Evolutionary conservation across 1,140 invertebrate genomes (phyloP).

Genomic region (Scaptodrosophila lebanonensis): DNA sequence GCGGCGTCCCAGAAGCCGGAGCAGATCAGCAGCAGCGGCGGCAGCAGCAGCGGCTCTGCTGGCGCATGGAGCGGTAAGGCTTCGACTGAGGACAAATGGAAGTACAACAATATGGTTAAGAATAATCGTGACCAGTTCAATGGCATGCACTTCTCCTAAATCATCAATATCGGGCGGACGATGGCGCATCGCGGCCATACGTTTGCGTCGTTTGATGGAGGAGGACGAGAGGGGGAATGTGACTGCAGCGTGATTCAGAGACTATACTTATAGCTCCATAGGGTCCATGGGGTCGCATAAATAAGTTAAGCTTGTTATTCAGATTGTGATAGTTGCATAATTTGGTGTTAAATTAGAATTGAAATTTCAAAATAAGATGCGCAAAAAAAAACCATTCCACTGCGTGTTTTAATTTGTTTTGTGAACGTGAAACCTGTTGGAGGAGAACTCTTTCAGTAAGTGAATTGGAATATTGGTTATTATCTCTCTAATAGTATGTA

Average conservation of each 20-base stretch:
- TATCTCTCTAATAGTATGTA: too few species aligned
- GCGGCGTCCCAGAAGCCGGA: constrained; percentile 5
- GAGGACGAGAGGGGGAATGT: background rate
- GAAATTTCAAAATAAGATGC: constrained; percentile 35
- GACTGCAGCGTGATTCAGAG: constrained; percentile 17
- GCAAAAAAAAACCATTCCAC: constrained; percentile 17
- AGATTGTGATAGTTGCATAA: constrained; percentile 34
- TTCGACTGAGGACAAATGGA: constrained; percentile 65
- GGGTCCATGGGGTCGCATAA: constrained; percentile 30
- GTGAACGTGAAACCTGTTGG: background rate
- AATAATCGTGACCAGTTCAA: constrained; percentile 71
- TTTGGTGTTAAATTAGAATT: constrained; percentile 16
- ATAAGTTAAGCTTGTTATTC: constrained; percentile 24
- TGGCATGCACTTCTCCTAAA: constrained; percentile 63
- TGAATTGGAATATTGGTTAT: too few species aligned
- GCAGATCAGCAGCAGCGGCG: constrained; percentile 25
- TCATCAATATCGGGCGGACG: background rate
- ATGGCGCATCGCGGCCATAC: too few species aligned
- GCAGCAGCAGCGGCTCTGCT: constrained; percentile 12
- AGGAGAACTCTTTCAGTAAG: background rate
- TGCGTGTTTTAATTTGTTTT: background rate
- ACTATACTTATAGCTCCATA: constrained; percentile 25
- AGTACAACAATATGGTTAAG: constrained; percentile 72
- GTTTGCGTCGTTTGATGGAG: too few species aligned
- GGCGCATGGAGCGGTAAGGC: constrained; percentile 54